A percentile compares a stretch with the other conserved stretches of the same genome.
Conservation (phyloP, 2,797 vertebrate species). For the Xenops minutus region DNA sequence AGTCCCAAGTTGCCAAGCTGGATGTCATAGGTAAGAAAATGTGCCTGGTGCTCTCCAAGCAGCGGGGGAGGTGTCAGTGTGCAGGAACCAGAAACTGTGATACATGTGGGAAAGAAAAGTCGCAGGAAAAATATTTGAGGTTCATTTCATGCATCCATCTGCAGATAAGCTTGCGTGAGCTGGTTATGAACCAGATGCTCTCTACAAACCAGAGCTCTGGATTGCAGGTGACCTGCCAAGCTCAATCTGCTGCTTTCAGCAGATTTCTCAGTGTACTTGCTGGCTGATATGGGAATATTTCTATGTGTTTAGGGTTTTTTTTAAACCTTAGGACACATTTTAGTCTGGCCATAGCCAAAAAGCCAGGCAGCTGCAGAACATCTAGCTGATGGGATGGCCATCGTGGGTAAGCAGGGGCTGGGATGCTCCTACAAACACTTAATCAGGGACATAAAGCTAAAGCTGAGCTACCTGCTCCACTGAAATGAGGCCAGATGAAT, state of each 20-base stretch:
- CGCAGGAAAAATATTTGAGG: not conserved
- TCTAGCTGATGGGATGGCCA: not conserved
- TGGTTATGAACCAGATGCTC: not conserved
- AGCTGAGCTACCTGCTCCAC: not conserved
- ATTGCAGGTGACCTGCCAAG: conserved; percentile 7
- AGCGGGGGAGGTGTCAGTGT: not conserved
- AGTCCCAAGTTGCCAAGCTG: conserved; percentile 86
- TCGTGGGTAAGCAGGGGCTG: not conserved
- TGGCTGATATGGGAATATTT: not conserved
- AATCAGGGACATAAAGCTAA: not conserved
- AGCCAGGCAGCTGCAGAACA: not conserved
- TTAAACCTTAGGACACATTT: not conserved
- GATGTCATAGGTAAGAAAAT: conserved; percentile 82
- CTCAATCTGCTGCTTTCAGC: not conserved
- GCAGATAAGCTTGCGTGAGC: not conserved
- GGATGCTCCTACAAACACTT: not conserved
- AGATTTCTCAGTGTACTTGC: not conserved
- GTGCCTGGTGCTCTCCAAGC: not conserved
- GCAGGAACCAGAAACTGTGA: not conserved
- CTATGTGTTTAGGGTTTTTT: not conserved
- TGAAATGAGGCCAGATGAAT: not conserved
- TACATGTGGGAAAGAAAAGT: not conserved
- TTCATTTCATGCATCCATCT: not conserved
- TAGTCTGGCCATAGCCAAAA: not conserved
- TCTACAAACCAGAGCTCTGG: not conserved